Conservation (phyloP, 2,888 invertebrate species). For the Emmelina monodactyla region DNA sequence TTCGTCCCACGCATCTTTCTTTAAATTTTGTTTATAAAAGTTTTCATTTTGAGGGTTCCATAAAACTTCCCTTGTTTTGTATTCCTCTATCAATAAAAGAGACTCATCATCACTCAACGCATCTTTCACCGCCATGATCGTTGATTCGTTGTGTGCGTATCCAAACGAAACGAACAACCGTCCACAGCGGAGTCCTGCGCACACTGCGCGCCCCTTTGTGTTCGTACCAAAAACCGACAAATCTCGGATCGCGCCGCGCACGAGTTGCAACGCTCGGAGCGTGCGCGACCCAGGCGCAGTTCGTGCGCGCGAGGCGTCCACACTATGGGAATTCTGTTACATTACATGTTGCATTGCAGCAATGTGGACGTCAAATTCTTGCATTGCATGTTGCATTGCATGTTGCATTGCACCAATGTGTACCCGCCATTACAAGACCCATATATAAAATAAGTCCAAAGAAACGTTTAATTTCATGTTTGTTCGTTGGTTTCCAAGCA, state of each 20-base stretch:
- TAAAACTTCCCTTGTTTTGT: too few species aligned
- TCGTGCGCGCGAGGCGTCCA: conserved; percentile 8
- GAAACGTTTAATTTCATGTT: conserved; percentile 20
- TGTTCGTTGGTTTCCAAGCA: conserved; percentile 21
- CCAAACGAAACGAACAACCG: conserved; percentile 3
- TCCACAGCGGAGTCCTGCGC: conserved; percentile 3
- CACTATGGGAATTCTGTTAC: conserved; percentile 11
- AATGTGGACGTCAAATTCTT: conserved; percentile 13
- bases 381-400: conserved; percentile 13
- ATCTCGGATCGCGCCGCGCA: conserved; percentile 1
- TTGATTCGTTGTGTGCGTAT: not conserved
- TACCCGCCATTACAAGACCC: conserved; percentile 9
- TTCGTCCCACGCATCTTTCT: conserved; percentile 14
- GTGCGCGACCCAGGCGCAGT: conserved; percentile 3
- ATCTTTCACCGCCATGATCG: conserved; percentile 3
- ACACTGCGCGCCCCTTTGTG: conserved; percentile 10
- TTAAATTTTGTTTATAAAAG: conserved; percentile 13
- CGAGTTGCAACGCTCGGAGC: conserved; percentile 1
- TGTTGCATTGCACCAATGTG: conserved; percentile 9
- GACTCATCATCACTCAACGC: conserved; percentile 14
- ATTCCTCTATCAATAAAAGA: too few species aligned
- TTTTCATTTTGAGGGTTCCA: too few species aligned
- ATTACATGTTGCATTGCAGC: conserved; percentile 10
- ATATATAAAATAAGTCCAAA: conserved; percentile 21
- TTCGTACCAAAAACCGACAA: conserved; percentile 8